phyloP scores from a whole-genome alignment of 2,888 invertebrate genomes.

The Drosophila kanekoi region DNA sequence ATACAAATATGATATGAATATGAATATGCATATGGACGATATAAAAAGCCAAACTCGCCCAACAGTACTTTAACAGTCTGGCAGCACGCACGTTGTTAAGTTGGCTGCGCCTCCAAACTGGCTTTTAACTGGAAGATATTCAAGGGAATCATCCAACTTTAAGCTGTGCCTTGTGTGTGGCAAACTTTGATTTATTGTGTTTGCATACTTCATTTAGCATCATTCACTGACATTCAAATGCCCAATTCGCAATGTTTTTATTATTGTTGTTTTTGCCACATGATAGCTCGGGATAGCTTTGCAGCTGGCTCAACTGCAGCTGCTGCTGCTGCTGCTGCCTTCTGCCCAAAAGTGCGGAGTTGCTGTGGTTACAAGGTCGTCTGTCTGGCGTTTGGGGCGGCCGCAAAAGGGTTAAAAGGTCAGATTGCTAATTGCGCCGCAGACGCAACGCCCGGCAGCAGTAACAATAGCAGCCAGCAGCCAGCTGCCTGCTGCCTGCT shows the following conservation, averaged over 20 bases:
- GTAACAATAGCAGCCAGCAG: constrained; percentile 1
- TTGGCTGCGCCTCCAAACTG: background rate
- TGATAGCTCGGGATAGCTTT: constrained; percentile 30
- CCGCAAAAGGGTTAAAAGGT: constrained; percentile 73
- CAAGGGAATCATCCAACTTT: background rate
- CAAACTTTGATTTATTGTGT: background rate
- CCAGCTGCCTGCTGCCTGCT: background rate
- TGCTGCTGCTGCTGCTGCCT: constrained; percentile 13
- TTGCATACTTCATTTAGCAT: constrained; percentile 7
- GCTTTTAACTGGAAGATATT: background rate
- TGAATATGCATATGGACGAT: background rate
- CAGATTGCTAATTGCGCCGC: constrained; percentile 70
- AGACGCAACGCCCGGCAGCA: constrained; percentile 13
- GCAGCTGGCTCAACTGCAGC: constrained; percentile 6
- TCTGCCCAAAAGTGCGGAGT: constrained; percentile 29
- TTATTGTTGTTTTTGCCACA: constrained; percentile 14
- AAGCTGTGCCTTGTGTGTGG: too few relatives aligned
- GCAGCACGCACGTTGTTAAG: background rate
- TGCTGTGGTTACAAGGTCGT: constrained; percentile 77
- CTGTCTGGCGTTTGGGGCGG: constrained; percentile 41
- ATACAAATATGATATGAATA: background rate
- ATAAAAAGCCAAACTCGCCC: background rate
- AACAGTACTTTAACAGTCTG: background rate
- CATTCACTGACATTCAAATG: constrained; percentile 35
- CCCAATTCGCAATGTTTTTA: constrained; percentile 12